Evolutionary conservation across 2,797 vertebrate species (phyloP).

Genomic region (Adelosebastes latens): DNA sequence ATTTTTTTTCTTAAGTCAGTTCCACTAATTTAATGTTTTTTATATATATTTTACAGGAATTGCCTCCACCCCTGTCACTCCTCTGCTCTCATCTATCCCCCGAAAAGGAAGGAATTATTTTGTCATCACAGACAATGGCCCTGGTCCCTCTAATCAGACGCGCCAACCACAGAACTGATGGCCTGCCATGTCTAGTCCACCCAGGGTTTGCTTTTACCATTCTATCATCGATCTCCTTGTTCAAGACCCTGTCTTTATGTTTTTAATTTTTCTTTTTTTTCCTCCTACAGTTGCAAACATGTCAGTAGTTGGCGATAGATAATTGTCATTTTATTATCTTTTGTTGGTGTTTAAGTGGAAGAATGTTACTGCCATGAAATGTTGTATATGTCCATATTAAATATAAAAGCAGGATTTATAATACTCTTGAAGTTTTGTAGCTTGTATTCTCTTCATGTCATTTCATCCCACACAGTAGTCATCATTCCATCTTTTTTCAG

Average conservation of each 20-base stretch:
- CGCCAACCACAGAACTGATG: conserved; percentile 57
- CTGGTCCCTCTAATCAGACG: conserved; percentile 44
- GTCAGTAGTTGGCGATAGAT: background rate
- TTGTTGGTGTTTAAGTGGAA: background rate
- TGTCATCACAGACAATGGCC: conserved; percentile 88
- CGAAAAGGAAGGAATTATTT: conserved; percentile 92
- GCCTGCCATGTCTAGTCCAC: background rate
- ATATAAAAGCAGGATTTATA: conserved; percentile 3
- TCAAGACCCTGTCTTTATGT: background rate
- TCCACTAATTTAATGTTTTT: background rate
- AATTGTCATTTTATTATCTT: background rate
- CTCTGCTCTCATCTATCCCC: conserved; percentile 91
- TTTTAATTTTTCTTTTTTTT: background rate
- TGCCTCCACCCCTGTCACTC: conserved; percentile 90
- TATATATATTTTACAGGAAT: conserved; percentile 83
- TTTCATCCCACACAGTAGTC: background rate
- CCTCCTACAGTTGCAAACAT: background rate
- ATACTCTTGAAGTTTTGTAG: background rate
- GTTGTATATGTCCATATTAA: background rate
- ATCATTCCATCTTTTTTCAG: background rate
- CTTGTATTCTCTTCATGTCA: background rate
- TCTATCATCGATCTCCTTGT: background rate
- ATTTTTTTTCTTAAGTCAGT: background rate
- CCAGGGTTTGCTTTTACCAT: background rate
- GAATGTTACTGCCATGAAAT: background rate